Evolutionary conservation across 2,113 vertebrate species (phyloP).

Genomic region (Syngnathoides biaculeatus): DNA sequence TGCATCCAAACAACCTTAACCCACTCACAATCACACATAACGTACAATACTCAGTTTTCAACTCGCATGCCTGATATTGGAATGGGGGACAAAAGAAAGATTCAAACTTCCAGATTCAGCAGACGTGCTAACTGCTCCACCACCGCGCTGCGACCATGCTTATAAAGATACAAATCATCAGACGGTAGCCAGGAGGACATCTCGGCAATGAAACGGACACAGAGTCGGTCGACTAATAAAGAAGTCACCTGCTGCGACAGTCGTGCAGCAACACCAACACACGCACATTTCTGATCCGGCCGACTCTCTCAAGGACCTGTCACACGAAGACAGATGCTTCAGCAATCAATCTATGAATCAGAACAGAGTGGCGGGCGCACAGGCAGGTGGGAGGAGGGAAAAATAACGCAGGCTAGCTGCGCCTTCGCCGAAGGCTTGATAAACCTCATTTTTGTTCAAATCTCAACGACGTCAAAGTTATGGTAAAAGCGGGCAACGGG

Average conservation of each 20-base stretch:
- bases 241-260: conserved; percentile 11
- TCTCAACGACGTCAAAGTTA: not conserved
- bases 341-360: conserved; percentile 32
- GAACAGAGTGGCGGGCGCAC: conserved; percentile 13
- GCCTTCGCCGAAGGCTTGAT: not conserved
- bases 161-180: not conserved
- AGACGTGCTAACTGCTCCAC: too few species aligned
- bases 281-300: conserved; percentile 28
- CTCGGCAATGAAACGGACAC: conserved; percentile 10
- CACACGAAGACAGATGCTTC: conserved; percentile 42
- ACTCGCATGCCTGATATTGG: too few species aligned
- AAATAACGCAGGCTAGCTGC: not conserved
- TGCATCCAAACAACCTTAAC: too few species aligned
- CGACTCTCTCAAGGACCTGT: conserved; percentile 27
- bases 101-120: too few species aligned
- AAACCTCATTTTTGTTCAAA: not conserved
- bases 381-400: conserved; percentile 6
- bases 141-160: not conserved
- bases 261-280: conserved; percentile 8
- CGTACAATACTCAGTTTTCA: not conserved
- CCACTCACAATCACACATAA: too few species aligned
- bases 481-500: not conserved
- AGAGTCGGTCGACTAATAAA: conserved; percentile 19
- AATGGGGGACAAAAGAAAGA: too few species aligned
- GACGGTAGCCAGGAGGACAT: conserved; percentile 22